Evolutionary conservation across 2,797 vertebrate genomes (phyloP), one percentile per base, ranked within the genome.

Genomic region (Apodemus agrarius): DNA sequence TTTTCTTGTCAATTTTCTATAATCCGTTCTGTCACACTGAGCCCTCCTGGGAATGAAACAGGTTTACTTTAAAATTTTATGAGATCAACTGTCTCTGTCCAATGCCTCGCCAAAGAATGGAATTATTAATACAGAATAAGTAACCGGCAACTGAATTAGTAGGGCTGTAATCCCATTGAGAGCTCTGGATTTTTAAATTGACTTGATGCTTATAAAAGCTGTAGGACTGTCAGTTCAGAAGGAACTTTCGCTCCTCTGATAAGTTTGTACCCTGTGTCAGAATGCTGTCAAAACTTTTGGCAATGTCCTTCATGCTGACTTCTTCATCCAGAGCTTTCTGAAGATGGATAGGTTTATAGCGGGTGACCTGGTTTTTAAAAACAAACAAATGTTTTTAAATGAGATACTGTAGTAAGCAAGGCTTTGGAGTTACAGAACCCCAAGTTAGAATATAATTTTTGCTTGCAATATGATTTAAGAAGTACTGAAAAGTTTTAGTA

Each of bases 41-140:
- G 97, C 87, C 52, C 98, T 98, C 97, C 84, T 97, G 98, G 98
- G 98, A 98, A 96, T 86, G 75, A 98, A 98, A 98, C 96, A 96
- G 96, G 93, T 98, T 98, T 98, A 96, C 96, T 98, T 98, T 94
- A 98, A 98, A 98, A 97, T 98, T 98, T 98, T 97, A 98, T 98
- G 97, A 98, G 94, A 98, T 85, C 93, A 96, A 96, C 96, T 98
- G 89, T 98, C 29, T 97, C 91, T 96, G 97, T 98, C 94, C 98
- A 98, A 94, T 96, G 97, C 90, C 93, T 21, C 82, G 96, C 96
- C 97, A 96, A 78, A 91, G 85, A 96, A 93, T 97, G 46, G 91
- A 94, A 98, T 98, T 98, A 98, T 98, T 98, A 98, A 98, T 98
- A 98, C 97, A 97, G 97, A 98, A 98, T 98, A 98, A 98, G 98